Percentiles rank a stretch among this genome's conserved stretches.
phyloP scores from a whole-genome alignment of 2,888 invertebrate genomes.

The Miltochrista miniata region DNA sequence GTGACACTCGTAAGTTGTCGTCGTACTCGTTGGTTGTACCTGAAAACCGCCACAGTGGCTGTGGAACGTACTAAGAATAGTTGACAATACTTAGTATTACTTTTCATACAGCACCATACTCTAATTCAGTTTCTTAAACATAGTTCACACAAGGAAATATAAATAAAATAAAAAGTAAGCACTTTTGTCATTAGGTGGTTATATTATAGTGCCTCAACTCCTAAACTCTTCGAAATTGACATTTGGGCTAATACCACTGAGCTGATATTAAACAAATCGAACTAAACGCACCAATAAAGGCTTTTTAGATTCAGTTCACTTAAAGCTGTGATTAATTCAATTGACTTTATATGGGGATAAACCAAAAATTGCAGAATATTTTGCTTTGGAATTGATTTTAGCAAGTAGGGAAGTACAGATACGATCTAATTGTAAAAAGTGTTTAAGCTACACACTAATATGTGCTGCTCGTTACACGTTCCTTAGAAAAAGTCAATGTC shows the following conservation, averaged over 20 bases:
- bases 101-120: neutral
- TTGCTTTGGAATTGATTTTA: no score
- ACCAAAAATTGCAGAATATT: neutral
- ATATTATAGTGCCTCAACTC: neutral
- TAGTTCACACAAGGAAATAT: neutral
- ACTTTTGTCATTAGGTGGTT: neutral
- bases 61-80: no score
- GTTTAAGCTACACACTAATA: no score
- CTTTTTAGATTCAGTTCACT: constrained; percentile 3
- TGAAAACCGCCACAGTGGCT: no score
- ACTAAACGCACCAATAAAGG: neutral
- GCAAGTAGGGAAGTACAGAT: no score
- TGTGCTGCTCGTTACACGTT: no score
- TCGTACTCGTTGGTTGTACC: no score
- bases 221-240: neutral
- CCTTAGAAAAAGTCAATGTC: no score
- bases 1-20: no score
- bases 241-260: neutral
- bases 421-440: no score
- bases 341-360: constrained; percentile 9
- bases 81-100: no score
- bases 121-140: neutral
- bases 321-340: constrained; percentile 9
- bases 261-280: no score
- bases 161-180: neutral